Evolutionary conservation across 1,140 invertebrate species (phyloP), one percentile per base, ranked within the genome.

Genomic region (Drosophila sturtevanti): DNA sequence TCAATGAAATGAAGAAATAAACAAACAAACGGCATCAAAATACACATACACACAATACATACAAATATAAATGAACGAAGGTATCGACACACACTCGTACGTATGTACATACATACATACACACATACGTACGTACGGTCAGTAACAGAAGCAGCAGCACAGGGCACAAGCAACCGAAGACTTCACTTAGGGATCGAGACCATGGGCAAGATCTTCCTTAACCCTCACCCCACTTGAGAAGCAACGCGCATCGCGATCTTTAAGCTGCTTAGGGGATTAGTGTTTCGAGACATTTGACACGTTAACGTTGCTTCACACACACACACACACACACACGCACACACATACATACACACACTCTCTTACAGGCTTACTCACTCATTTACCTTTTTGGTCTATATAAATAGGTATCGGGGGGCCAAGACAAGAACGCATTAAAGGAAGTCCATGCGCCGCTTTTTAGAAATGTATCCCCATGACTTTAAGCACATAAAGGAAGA

Each of bases 211-310:
- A 48, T 48, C 41, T 48, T 48, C 41, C 41, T 48, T 18, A 48
- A 48, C 58, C 65, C 64, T 56, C 70, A 63, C 76, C 56, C 64
- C 71, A 61, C 77, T 48, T 48, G 41, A 21, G 41, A 81, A 61
- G 68, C 63, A 66, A 61, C 72, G 67, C 82, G 81, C 84, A 84
- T 80, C 85, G 84, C 84, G 84, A 89, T 89, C 84, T 89, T 84
- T 89, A 89, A 89, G 84, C 84, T 84, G 85, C 84, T 89, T 89
- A 89, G 84, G 70, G 84, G 84, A 89, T 89, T 89, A 89, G 63
- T 89, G 84, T 89, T 89, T 89, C 89, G 79, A 89, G 84, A 89
- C 84, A 89, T 89, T 89, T 89, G 84, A 89, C 84, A 89, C 84
- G 84, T 87, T 87, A 87, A 80, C 81, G 80, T 85, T 84, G 82